Base-by-base conservation (phyloP, 2,888 invertebrate genomes). In the Agonopterix alstromeriana region DNA sequence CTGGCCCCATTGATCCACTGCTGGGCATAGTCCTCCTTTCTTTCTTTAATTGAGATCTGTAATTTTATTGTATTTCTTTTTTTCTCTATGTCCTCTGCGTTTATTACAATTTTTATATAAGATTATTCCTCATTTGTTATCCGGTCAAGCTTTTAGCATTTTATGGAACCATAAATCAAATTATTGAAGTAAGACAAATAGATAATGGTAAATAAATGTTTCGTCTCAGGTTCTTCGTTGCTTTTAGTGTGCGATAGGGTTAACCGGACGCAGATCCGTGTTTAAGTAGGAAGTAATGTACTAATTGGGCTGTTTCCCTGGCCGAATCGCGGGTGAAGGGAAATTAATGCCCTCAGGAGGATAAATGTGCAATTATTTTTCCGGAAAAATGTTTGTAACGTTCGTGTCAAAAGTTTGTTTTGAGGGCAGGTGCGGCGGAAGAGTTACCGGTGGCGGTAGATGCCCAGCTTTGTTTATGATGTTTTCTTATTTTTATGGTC, bases 351-450 rank as follows among this genome's bases (percentile, higher is more conserved):
- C 72, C 74, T 58, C 71, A 56, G 67, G 78, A 75, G 80, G 76
- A 81, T 85, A 80, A 86, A 77, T 60, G 65, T 65, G 74, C 74
- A 77, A 81, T 85, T 82, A 82, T 87, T 86, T 81, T 78, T 71
- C 70, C 55, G 58, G 65, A 81, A 81, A 78, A 77, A 75, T 69
- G 62, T 68, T 75, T 66, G 60, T 73, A 74, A 75, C 66, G 69
- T 65, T 61, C 62, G 72, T 75, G 76, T 81, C 82, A 81, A 81
- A 81, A 82, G 76, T 83, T 82, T 80, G 70, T 48, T 67, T 70
- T 60, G 58, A 58, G 67, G 68, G 75, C 84, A 86, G 85, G 82
- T 84, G 86, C 67, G 68, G 57, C 8, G 61, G 65, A 74, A 73
- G 74, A 74, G 78, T 79, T 76, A 53, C 58, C 53, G 56, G 35